Percentiles rank a stretch among this genome's conserved stretches.
Conservation (phyloP, 2,888 invertebrate species). For the Amiota mariae region DNA sequence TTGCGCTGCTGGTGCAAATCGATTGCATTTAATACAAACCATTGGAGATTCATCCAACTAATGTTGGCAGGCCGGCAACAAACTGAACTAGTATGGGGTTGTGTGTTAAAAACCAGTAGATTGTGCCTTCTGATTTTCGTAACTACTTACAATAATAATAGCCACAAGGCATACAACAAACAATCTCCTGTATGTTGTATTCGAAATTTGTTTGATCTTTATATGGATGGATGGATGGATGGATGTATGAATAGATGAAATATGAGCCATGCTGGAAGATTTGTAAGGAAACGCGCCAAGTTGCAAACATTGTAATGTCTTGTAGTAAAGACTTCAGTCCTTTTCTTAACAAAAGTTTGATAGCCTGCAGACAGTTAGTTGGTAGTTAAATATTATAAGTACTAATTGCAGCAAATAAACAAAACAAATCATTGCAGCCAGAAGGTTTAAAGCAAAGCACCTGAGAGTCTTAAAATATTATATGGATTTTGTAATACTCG, state of each 20-base stretch:
- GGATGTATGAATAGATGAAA: background rate
- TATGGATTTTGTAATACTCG: background rate
- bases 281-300: background rate
- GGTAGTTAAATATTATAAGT: constrained; percentile 16
- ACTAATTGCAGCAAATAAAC: background rate
- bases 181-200: background rate
- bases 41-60: constrained; percentile 20
- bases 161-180: constrained; percentile 24
- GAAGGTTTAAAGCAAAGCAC: background rate
- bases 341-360: constrained; percentile 1
- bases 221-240: background rate
- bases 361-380: constrained; percentile 7
- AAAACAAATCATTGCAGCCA: background rate
- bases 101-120: background rate
- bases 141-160: constrained; percentile 6
- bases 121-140: constrained; percentile 11
- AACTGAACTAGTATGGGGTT: background rate
- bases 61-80: background rate
- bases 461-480: background rate
- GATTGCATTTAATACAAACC: constrained; percentile 57
- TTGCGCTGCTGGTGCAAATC: constrained; percentile 63
- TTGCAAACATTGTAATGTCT: background rate
- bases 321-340: background rate
- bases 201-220: background rate
- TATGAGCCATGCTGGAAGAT: background rate